These are phyloP conservation scores for Cygnus olor DNA, from an alignment of 2,797 vertebrate species.

Conservation along the genomic window DNA sequence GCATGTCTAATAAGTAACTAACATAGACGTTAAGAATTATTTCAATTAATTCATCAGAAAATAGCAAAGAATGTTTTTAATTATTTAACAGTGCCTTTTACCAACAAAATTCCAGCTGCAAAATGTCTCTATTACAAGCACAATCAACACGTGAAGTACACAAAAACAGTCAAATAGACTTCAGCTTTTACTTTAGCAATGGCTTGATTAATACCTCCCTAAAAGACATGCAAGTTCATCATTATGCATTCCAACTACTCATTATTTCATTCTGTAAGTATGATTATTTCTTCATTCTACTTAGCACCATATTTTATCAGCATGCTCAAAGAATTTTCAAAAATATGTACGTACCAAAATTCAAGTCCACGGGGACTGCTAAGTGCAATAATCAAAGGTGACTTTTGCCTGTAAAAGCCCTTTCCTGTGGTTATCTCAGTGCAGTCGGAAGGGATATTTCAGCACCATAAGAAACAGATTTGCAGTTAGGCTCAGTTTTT, in stretches of 20 bases:
- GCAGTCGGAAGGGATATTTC: constrained; percentile 81
- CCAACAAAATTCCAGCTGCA: constrained; percentile 25
- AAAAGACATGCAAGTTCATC: constrained; percentile 68
- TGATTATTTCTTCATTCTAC: neutral
- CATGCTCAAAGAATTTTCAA: constrained; percentile 74
- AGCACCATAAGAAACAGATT: constrained; percentile 84
- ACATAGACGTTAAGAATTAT: constrained; percentile 31
- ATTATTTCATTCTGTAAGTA: constrained; percentile 28
- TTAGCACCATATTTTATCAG: constrained; percentile 46
- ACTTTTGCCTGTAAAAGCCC: constrained; percentile 87
- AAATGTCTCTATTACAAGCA: constrained; percentile 33
- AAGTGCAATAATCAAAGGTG: constrained; percentile 82
- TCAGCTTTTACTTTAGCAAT: constrained; percentile 33
- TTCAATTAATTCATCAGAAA: constrained; percentile 66
- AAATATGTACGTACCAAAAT: constrained; percentile 82
- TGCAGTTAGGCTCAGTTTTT: constrained; percentile 78
- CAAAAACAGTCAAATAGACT: constrained; percentile 46
- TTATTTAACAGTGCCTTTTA: constrained; percentile 71
- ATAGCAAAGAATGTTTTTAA: constrained; percentile 55
- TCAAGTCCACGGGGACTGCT: constrained; percentile 79
- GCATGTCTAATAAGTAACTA: constrained; percentile 44
- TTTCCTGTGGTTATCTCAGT: constrained; percentile 79
- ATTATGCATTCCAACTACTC: constrained; percentile 48
- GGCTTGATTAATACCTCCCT: constrained; percentile 57
- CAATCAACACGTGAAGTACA: constrained; percentile 63